phyloP scores from a whole-genome alignment of 2,888 invertebrate species.

The Nephrocerus scutellatus region DNA sequence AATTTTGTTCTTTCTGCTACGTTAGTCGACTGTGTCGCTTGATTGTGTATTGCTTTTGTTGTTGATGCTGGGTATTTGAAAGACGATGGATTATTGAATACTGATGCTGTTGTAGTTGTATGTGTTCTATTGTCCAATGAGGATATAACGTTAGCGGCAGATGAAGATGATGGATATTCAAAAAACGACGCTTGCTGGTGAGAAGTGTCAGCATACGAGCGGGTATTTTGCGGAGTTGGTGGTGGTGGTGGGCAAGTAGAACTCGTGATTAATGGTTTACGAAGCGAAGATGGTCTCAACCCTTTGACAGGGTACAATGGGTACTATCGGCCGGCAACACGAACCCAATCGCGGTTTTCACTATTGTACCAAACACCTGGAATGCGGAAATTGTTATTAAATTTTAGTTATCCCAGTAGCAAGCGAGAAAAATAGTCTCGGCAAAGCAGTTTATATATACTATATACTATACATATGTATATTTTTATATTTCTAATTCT shows the following conservation, averaged over 20 bases:
- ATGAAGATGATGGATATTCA: conserved; percentile 17
- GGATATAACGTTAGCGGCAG: conserved; percentile 20
- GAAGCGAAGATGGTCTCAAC: conserved; percentile 46
- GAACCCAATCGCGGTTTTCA: conserved; percentile 49
- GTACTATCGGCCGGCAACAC: conserved; percentile 49
- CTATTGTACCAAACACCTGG: conserved; percentile 49
- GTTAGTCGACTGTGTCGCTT: conserved; percentile 14
- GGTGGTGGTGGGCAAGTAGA: conserved; percentile 38
- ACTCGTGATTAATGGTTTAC: conserved; percentile 42
- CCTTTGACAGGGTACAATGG: conserved; percentile 49
- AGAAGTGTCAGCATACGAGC: background rate
- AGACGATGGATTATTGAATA: conserved; percentile 17
- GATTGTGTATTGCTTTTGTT: conserved; percentile 12
- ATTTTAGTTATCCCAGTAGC: too few relatives aligned
- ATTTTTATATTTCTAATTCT: too few relatives aligned
- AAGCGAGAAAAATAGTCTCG: too few relatives aligned
- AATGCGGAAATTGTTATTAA: too few relatives aligned
- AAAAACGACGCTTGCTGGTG: conserved; percentile 15
- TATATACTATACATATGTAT: too few relatives aligned
- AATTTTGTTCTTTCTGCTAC: conserved; percentile 12
- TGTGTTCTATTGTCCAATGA: too few relatives aligned
- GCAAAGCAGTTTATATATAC: too few relatives aligned
- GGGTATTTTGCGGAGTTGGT: conserved; percentile 39
- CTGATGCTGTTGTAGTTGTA: conserved; percentile 19
- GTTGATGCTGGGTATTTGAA: conserved; percentile 14